Evolutionary conservation across 2,888 invertebrate genomes (phyloP).

Genomic region (Parasteatoda lunata): DNA sequence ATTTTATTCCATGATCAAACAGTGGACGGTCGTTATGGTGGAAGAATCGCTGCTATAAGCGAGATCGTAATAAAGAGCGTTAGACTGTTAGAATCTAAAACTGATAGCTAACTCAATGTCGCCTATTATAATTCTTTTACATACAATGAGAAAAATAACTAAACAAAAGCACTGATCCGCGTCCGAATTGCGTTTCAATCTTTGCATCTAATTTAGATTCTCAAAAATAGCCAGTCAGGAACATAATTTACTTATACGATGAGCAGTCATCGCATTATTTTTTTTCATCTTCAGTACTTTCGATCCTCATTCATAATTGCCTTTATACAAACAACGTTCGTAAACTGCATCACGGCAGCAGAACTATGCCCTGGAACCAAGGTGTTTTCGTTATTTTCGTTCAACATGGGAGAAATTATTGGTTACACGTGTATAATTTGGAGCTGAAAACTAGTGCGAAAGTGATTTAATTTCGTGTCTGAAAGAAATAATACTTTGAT

Average conservation of each 20-base stretch:
- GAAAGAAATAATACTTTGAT: no score
- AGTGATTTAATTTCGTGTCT: no score
- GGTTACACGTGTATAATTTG: no score
- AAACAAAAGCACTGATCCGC: background rate
- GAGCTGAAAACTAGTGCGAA: no score
- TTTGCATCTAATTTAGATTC: background rate
- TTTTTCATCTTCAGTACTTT: no score
- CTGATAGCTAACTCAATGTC: background rate
- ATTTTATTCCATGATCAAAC: no score
- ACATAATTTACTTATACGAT: background rate
- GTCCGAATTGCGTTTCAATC: background rate
- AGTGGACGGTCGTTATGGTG: no score
- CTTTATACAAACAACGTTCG: background rate
- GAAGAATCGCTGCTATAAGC: no score
- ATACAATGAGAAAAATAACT: background rate
- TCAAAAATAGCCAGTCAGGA: background rate
- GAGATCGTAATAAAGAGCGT: no score
- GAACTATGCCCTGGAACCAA: background rate
- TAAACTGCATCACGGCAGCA: background rate
- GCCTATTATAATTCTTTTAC: background rate
- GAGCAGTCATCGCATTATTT: no score
- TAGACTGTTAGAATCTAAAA: background rate
- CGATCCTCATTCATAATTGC: no score
- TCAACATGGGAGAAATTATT: no score
- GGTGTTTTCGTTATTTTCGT: background rate